Evolutionary conservation across 2,113 vertebrate genomes (phyloP).

Genomic region (Nicator chloris): DNA sequence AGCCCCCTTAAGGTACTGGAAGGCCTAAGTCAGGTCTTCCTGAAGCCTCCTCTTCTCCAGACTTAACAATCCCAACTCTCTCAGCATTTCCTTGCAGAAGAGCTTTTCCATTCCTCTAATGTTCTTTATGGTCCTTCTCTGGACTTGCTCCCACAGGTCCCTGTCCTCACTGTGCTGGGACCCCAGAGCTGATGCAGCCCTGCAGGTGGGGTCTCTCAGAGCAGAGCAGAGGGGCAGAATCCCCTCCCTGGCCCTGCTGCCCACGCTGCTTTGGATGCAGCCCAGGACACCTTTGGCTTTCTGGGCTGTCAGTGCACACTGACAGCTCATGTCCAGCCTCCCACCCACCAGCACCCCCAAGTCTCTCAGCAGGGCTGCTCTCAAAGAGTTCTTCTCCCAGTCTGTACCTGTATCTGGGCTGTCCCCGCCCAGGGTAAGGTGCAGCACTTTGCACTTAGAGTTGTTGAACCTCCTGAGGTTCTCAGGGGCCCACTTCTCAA

Average conservation of each 20-base stretch:
- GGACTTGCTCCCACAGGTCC: fast-evolving
- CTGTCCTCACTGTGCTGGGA: not conserved
- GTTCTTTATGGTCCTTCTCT: not conserved
- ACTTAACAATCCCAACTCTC: not conserved
- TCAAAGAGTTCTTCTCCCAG: not conserved
- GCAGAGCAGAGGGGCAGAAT: not conserved
- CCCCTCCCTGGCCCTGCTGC: not conserved
- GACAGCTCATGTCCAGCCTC: not conserved
- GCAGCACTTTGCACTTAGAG: not conserved
- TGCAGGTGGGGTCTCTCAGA: not conserved
- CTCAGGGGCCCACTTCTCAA: not conserved
- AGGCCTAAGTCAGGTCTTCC: not conserved
- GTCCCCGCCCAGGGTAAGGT: not conserved
- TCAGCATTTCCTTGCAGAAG: not conserved
- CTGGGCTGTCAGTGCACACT: not conserved
- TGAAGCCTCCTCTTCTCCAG: not conserved
- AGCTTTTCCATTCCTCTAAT: not conserved
- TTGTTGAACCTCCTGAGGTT: not conserved
- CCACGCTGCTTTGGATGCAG: not conserved
- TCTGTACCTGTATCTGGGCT: not conserved
- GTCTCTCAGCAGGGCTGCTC: not conserved
- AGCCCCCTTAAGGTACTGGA: not conserved
- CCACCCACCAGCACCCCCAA: fast-evolving
- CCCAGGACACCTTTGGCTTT: fast-evolving
- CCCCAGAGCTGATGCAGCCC: not conserved